These are phyloP conservation scores for Crotalus horridus DNA, from an alignment of 2,113 vertebrate genomes.

Conservation along the genomic window DNA sequence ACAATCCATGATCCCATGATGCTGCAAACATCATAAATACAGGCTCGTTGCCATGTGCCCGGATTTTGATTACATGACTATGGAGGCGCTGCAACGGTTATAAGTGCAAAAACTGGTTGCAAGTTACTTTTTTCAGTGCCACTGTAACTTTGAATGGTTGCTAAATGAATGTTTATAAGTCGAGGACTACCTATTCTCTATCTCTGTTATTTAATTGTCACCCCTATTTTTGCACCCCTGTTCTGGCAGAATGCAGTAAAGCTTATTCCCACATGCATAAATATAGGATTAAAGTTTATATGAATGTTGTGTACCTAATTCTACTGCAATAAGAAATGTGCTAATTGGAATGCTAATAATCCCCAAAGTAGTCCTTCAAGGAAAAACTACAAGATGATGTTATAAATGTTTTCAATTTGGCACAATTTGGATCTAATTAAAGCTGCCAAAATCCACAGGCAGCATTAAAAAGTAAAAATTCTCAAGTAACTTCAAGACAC, in stretches of 20 bases:
- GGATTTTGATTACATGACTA: neutral
- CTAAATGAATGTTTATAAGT: neutral
- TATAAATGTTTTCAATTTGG: neutral
- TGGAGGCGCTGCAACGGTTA: neutral
- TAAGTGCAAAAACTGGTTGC: neutral
- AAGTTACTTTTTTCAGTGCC: neutral
- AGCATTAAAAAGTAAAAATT: neutral
- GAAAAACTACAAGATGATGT: neutral
- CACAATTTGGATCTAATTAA: neutral
- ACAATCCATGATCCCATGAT: neutral
- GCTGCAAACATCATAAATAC: neutral
- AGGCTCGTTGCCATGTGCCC: neutral
- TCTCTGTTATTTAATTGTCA: neutral
- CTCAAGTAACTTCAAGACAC: neutral
- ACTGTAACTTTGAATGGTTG: neutral
- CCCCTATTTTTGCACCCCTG: neutral
- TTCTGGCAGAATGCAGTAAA: neutral
- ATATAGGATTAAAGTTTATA: neutral
- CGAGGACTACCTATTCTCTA: neutral
- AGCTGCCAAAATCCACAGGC: neutral
- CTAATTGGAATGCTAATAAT: neutral
- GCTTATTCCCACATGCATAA: neutral
- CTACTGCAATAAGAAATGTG: neutral
- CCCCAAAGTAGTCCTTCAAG: neutral
- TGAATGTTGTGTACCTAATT: neutral